Evolutionary conservation across 2,888 invertebrate species (phyloP).

Genomic region (Camponotus fellah): DNA sequence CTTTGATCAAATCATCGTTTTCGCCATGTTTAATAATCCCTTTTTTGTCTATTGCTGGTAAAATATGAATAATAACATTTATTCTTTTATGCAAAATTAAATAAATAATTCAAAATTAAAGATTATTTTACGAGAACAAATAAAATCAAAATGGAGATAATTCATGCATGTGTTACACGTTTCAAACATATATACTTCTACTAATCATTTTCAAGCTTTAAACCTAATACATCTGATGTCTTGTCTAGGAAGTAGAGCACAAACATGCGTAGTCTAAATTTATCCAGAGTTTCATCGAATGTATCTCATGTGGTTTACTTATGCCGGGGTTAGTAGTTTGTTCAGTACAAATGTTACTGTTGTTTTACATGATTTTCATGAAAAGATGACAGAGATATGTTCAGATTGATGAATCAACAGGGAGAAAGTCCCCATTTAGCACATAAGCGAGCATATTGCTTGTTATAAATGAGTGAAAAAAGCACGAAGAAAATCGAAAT

Average conservation of each 20-base stretch:
- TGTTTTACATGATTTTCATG: not conserved
- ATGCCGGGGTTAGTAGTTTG: slow-evolving; percentile 21
- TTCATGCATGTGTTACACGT: not conserved
- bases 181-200: not conserved
- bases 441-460: slow-evolving; percentile 1
- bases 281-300: slow-evolving; percentile 66
- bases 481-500: not conserved
- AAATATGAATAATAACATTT: not conserved
- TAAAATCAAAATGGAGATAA: not conserved
- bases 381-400: not conserved
- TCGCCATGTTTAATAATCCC: slow-evolving; percentile 48
- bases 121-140: not conserved
- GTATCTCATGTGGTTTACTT: slow-evolving; percentile 60
- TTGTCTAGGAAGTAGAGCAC: slow-evolving; percentile 75
- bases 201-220: slow-evolving; percentile 42
- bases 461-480: slow-evolving; percentile 11
- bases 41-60: slow-evolving; percentile 23
- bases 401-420: slow-evolving; percentile 13
- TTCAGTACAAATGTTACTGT: not conserved
- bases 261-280: slow-evolving; percentile 79
- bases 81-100: not conserved
- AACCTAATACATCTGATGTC: slow-evolving; percentile 69
- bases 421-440: slow-evolving; percentile 12
- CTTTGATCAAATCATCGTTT: not conserved
- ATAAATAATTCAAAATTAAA: not conserved